phyloP scores from a whole-genome alignment of 2,113 vertebrate genomes.

The Bambusicola thoracicus region DNA sequence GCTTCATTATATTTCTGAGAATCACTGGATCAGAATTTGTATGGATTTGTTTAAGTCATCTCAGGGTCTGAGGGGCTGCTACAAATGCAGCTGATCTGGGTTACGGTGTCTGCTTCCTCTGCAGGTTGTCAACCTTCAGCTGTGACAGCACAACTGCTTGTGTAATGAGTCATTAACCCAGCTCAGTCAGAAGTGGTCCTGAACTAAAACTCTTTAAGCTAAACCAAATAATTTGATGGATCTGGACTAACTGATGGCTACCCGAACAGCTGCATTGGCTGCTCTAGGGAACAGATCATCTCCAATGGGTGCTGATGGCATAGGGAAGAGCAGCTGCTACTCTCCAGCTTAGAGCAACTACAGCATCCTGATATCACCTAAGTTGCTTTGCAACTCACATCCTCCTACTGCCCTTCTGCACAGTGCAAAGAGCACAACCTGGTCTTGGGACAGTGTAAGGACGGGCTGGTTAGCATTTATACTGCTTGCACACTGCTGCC shows the following conservation, averaged over 20 bases:
- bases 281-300: not conserved
- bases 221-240: not conserved
- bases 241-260: not conserved
- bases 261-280: not conserved
- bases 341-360: not conserved
- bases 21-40: not conserved
- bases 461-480: not conserved
- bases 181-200: not conserved
- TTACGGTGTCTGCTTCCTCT: not conserved
- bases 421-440: not conserved
- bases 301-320: not conserved
- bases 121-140: conserved; percentile 13
- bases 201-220: not conserved
- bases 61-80: not conserved
- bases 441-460: not conserved
- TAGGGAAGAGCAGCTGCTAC: not conserved
- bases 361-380: accelerated
- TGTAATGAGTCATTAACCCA: conserved; percentile 31
- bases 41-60: not conserved
- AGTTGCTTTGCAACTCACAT: not conserved
- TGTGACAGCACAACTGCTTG: conserved; percentile 32
- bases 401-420: not conserved
- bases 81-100: not conserved
- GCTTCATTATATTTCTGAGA: not conserved
- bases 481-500: not conserved